A percentile compares a stretch with the other conserved stretches of the same genome.
phyloP scores from a whole-genome alignment of 1,140 invertebrate genomes.

The Bradynema listronoti region DNA sequence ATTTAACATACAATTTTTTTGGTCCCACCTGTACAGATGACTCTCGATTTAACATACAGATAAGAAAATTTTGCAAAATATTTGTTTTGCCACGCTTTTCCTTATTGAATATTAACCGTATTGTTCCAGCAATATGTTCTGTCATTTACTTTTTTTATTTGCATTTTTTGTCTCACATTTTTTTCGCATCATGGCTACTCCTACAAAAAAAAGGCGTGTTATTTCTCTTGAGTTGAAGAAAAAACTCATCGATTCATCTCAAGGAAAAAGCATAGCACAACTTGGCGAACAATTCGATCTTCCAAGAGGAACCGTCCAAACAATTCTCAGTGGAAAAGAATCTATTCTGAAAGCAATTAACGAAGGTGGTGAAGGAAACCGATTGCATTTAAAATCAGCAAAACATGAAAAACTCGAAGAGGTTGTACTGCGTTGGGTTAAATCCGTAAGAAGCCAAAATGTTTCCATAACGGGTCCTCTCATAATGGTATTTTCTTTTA shows the following conservation, averaged over 20 bases:
- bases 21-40: too few species aligned
- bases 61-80: too few species aligned
- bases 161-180: too few species aligned
- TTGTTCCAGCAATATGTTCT: too few species aligned
- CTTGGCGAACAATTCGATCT: not conserved
- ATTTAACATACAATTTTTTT: too few species aligned
- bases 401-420: constrained; percentile 1
- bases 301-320: not conserved
- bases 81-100: too few species aligned
- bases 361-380: not conserved
- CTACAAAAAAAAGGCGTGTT: too few species aligned
- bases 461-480: constrained; percentile 1
- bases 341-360: not conserved
- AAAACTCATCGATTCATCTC: not conserved
- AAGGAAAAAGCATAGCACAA: not conserved
- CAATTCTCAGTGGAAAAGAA: not conserved
- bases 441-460: constrained; percentile 10
- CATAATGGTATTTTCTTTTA: not conserved
- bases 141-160: too few species aligned
- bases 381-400: not conserved
- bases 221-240: not conserved
- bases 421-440: not conserved
- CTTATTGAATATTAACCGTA: too few species aligned
- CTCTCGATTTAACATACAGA: too few species aligned
- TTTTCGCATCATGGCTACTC: too few species aligned